phyloP scores from a whole-genome alignment of 30 jellyfish, hydroid and myxozoan species.

The Cassiopea andromeda region DNA sequence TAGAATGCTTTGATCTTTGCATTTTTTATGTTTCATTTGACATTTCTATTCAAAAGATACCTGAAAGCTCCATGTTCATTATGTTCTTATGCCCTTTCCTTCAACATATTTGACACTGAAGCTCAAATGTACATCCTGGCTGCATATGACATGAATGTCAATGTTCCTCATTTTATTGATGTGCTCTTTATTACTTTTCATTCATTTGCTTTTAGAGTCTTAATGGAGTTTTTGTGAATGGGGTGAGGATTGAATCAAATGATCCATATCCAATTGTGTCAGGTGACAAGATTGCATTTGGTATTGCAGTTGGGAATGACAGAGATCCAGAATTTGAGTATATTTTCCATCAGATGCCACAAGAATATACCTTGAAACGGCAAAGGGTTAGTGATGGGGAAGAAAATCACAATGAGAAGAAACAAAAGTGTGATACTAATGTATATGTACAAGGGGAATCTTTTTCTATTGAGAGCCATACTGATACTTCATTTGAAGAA shows the following conservation, averaged over 20 bases:
- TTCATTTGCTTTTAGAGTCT: conserved; percentile 68
- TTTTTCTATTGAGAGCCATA: neutral
- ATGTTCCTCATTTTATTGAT: neutral
- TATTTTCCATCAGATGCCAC: conserved; percentile 60
- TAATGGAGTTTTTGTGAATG: conserved; percentile 91
- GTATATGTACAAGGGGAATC: neutral
- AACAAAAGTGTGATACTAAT: conserved; percentile 11
- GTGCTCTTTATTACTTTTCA: neutral
- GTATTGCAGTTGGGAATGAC: conserved; percentile 73
- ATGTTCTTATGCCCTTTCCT: no score
- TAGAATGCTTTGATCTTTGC: no score
- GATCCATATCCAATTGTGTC: conserved; percentile 49
- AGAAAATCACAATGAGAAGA: neutral
- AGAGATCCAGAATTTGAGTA: conserved; percentile 91
- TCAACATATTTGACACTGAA: no score
- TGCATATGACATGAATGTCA: no score
- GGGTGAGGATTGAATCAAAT: conserved; percentile 69
- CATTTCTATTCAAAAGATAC: no score
- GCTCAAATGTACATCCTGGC: no score
- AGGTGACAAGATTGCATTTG: conserved; percentile 93
- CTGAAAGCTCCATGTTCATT: no score
- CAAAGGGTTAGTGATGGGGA: conserved; percentile 1
- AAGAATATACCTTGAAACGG: conserved; percentile 21
- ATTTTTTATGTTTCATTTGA: no score
- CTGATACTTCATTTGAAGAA: conserved; percentile 31